Evolutionary conservation across 2,888 invertebrate species (phyloP), one percentile per base, ranked within the genome.

Genomic region (Polia nebulosa): DNA sequence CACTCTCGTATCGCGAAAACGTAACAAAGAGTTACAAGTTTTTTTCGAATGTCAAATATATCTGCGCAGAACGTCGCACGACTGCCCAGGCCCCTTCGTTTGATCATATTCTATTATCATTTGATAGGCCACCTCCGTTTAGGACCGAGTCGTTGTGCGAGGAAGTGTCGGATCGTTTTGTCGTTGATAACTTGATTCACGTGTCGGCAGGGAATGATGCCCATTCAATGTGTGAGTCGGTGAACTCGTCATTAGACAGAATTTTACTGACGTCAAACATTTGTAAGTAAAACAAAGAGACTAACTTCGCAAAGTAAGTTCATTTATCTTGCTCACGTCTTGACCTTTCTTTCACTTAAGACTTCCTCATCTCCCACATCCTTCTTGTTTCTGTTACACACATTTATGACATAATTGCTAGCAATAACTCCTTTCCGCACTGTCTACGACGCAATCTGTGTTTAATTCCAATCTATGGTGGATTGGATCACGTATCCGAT

Each of bases 111-210:
- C 92, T 90, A 94, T 94, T 93, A 94, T 92, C 89, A 91, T 93
- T 93, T 95, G 95, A 95, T 95, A 89, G 93, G 89, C 91, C 90
- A 95, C 89, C 95, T 95, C 95, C 95, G 95, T 94, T 94, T 88
- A 84, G 88, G 84, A 80, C 83, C 88, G 88, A 87, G 89, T 90
- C 89, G 90, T 90, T 91, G 92, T 90, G 91, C 86, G 85, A 82
- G 88, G 82, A 83, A 85, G 83, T 87, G 82, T 77, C 72, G 83
- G 76, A 84, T 86, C 84, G 86, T 83, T 86, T 86, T 76, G 85
- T 87, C 78, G 80, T 80, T 83, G 83, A 84, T 84, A 78, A 72
- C 79, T 72, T 63, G 76, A 71, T 80, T 83, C 80, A 83, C 84
- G 75, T 81, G 76, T 82, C 68, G 65, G 60, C 60, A 68, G 76